Evolutionary conservation across 2,888 invertebrate species (phyloP).

Genomic region (Priocnemis perturbator): DNA sequence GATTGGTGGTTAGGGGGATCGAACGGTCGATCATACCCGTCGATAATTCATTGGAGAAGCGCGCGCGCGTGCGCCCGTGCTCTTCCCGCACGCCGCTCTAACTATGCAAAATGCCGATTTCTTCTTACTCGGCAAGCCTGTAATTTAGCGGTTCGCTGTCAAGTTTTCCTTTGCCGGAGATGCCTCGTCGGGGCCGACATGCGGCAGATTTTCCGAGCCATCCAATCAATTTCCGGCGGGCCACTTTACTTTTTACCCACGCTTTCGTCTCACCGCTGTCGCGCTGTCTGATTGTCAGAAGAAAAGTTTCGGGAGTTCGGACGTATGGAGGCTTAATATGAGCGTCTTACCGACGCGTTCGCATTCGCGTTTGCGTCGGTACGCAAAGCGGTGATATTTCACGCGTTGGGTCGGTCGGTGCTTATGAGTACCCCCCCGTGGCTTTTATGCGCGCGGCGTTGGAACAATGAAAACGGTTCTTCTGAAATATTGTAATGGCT

Average conservation of each 20-base stretch:
- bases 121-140: slow-evolving; percentile 34
- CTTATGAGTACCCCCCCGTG: slow-evolving; percentile 50
- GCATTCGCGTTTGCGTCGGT: slow-evolving; percentile 14
- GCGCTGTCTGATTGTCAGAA: too few species aligned
- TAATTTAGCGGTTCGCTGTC: slow-evolving; percentile 33
- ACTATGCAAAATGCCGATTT: slow-evolving; percentile 33
- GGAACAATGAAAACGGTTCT: slow-evolving; percentile 51
- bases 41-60: slow-evolving; percentile 39
- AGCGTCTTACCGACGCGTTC: too few species aligned
- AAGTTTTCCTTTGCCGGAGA: slow-evolving; percentile 30
- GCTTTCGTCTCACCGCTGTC: not conserved
- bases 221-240: slow-evolving; percentile 33
- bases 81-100: not conserved
- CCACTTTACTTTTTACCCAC: slow-evolving; percentile 18
- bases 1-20: slow-evolving; percentile 28
- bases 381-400: slow-evolving; percentile 51
- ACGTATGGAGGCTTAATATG: too few species aligned
- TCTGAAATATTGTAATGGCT: slow-evolving; percentile 55
- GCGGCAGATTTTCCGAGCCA: too few species aligned
- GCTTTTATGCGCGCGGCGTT: slow-evolving; percentile 49
- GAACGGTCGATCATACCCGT: slow-evolving; percentile 27
- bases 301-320: not conserved
- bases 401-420: slow-evolving; percentile 38
- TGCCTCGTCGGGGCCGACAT: too few species aligned
- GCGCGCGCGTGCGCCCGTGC: slow-evolving; percentile 15